These are phyloP conservation scores for Drosophila parvula DNA, from an alignment of 1,140 invertebrate species.

Conservation along the genomic window DNA sequence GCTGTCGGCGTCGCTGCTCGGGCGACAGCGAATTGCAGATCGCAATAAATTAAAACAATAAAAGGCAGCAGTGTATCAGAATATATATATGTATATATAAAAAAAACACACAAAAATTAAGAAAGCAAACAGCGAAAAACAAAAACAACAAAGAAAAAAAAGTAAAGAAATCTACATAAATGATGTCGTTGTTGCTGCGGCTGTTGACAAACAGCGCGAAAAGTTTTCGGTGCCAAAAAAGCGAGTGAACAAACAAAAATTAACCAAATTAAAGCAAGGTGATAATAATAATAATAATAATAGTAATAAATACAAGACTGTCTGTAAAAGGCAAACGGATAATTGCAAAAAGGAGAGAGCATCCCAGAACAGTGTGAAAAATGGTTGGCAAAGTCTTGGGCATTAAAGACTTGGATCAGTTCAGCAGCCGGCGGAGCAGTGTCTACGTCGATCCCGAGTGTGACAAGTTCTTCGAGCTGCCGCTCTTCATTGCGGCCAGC, in stretches of 20 bases:
- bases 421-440: constrained; percentile 82
- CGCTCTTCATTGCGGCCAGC: constrained; percentile 79
- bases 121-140: constrained; percentile 35
- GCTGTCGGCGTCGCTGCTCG: constrained; percentile 62
- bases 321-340: neutral
- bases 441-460: constrained; percentile 84
- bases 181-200: constrained; percentile 58
- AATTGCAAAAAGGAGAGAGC: constrained; percentile 14
- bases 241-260: constrained; percentile 42
- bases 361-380: constrained; percentile 27
- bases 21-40: constrained; percentile 74
- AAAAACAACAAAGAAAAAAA: constrained; percentile 24
- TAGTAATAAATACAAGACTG: constrained; percentile 8
- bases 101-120: constrained; percentile 40
- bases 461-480: constrained; percentile 83
- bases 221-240: constrained; percentile 52
- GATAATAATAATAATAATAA: constrained; percentile 33
- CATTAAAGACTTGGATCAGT: constrained; percentile 80
- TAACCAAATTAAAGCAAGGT: constrained; percentile 28
- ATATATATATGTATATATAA: no score
- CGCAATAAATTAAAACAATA: constrained; percentile 80
- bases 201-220: constrained; percentile 56
- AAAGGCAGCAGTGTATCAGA: constrained; percentile 49
- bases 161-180: constrained; percentile 74
- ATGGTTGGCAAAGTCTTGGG: constrained; percentile 84